Evolutionary conservation across 92 coral and sea anemone genomes (phyloP).

Genomic region (Epizoanthus illoricatus): DNA sequence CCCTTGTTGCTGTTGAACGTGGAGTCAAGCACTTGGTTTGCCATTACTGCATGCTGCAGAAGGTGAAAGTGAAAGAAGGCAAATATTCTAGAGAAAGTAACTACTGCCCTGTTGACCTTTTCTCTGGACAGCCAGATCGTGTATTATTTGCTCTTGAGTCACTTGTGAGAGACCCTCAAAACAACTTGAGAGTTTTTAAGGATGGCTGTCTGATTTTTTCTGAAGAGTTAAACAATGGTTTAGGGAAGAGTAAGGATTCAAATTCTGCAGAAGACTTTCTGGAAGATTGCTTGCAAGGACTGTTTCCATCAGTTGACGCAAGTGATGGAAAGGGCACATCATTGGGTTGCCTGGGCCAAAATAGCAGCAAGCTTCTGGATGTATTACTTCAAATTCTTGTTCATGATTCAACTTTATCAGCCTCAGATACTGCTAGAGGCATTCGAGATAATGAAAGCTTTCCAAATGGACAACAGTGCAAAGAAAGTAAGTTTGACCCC

Average conservation of each 20-base stretch:
- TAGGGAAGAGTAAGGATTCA: conserved; percentile 1
- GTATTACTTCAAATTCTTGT: conserved; percentile 73
- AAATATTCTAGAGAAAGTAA: conserved; percentile 69
- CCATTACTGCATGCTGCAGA: conserved; percentile 86
- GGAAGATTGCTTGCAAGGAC: conserved; percentile 47
- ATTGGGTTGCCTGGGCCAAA: conserved; percentile 38
- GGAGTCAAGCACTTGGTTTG: conserved; percentile 61
- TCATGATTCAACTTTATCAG: conserved; percentile 66
- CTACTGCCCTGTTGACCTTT: conserved; percentile 91
- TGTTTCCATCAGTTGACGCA: not conserved
- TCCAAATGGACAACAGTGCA: conserved; percentile 23
- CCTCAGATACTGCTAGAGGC: not conserved
- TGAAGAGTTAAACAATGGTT: conserved; percentile 62
- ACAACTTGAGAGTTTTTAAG: conserved; percentile 82
- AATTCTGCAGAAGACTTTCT: conserved; percentile 51
- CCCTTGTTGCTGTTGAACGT: conserved; percentile 48
- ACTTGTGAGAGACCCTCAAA: conserved; percentile 86
- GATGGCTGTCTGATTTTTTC: conserved; percentile 74
- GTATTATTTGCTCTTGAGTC: conserved; percentile 74
- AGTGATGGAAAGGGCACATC: not conserved
- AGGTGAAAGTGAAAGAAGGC: conserved; percentile 79
- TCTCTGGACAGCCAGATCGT: conserved; percentile 65
- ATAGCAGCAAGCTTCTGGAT: conserved; percentile 48
- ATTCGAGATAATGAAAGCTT: not conserved
- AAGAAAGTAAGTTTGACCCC: conserved; percentile 3